Percentiles rank a stretch among this genome's conserved stretches.
Evolutionary conservation across 2,888 invertebrate species (phyloP).

Genomic region (Cetonia aurata): DNA sequence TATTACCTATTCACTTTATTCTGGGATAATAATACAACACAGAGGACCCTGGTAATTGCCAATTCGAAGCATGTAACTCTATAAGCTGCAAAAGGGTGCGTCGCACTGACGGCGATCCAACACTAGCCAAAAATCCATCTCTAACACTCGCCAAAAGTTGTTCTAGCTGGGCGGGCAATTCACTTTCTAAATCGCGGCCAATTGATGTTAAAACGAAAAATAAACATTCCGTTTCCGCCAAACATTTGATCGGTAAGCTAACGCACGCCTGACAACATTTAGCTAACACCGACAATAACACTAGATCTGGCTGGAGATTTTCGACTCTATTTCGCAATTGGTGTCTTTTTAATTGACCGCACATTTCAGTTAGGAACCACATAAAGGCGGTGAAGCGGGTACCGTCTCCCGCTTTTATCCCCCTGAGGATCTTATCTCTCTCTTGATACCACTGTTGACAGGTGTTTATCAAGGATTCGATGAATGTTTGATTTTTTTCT

Average conservation of each 20-base stretch:
- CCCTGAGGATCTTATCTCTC: slow-evolving; percentile 75
- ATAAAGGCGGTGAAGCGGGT: slow-evolving; percentile 86
- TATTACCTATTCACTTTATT: slow-evolving; percentile 59
- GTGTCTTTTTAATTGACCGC: slow-evolving; percentile 84
- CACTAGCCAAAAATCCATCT: slow-evolving; percentile 85
- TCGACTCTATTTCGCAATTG: slow-evolving; percentile 70
- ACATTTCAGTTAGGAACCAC: slow-evolving; percentile 92
- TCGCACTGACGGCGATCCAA: slow-evolving; percentile 80
- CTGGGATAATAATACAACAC: slow-evolving; percentile 89
- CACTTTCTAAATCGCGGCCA: slow-evolving; percentile 87
- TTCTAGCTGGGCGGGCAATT: slow-evolving; percentile 84
- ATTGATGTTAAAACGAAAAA: slow-evolving; percentile 91
- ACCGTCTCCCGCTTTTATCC: slow-evolving; percentile 72
- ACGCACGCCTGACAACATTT: slow-evolving; percentile 93
- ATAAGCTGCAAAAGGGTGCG: slow-evolving; percentile 90
- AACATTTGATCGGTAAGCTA: slow-evolving; percentile 83
- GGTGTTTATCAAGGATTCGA: slow-evolving; percentile 89
- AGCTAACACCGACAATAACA: slow-evolving; percentile 85
- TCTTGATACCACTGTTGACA: slow-evolving; percentile 90
- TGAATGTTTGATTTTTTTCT: slow-evolving; percentile 88
- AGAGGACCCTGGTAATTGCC: slow-evolving; percentile 91
- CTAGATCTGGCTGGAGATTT: slow-evolving; percentile 77
- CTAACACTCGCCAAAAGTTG: slow-evolving; percentile 83
- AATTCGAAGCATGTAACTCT: slow-evolving; percentile 90
- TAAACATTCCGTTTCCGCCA: slow-evolving; percentile 88